Evolutionary conservation across 1,140 invertebrate genomes (phyloP).

Genomic region (Drosophila truncata): DNA sequence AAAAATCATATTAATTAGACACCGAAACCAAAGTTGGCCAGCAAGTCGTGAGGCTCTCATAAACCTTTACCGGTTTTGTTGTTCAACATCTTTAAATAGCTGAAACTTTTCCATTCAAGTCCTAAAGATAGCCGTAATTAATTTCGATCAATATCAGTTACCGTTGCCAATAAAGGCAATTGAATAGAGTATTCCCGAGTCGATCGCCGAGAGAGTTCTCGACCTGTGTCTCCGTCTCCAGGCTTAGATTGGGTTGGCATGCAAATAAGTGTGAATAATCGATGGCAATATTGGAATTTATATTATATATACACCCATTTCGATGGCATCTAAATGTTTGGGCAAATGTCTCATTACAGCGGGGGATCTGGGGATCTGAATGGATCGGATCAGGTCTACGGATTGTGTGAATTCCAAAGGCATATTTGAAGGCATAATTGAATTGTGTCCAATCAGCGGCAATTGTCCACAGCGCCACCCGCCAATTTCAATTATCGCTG

Average conservation of each 20-base stretch:
- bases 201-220: constrained; percentile 14
- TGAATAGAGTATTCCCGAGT: constrained; percentile 36
- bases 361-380: too few species aligned
- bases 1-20: constrained; percentile 4
- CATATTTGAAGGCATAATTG: constrained; percentile 54
- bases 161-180: constrained; percentile 31
- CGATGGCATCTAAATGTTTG: constrained; percentile 45
- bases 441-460: constrained; percentile 54
- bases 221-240: background rate
- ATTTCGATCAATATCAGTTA: constrained; percentile 38
- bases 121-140: constrained; percentile 38
- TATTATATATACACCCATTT: constrained; percentile 20
- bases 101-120: constrained; percentile 33
- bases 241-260: constrained; percentile 14
- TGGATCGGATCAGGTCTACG: constrained; percentile 1
- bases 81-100: constrained; percentile 26
- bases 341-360: constrained; percentile 51
- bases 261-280: constrained; percentile 41
- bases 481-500: constrained; percentile 50
- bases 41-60: constrained; percentile 23
- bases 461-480: constrained; percentile 37
- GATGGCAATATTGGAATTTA: constrained; percentile 38
- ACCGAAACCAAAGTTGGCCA: constrained; percentile 2
- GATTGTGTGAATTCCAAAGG: constrained; percentile 45
- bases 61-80: constrained; percentile 1